Evolutionary conservation across 2,797 vertebrate species (phyloP).

Genomic region (Lemur catta): DNA sequence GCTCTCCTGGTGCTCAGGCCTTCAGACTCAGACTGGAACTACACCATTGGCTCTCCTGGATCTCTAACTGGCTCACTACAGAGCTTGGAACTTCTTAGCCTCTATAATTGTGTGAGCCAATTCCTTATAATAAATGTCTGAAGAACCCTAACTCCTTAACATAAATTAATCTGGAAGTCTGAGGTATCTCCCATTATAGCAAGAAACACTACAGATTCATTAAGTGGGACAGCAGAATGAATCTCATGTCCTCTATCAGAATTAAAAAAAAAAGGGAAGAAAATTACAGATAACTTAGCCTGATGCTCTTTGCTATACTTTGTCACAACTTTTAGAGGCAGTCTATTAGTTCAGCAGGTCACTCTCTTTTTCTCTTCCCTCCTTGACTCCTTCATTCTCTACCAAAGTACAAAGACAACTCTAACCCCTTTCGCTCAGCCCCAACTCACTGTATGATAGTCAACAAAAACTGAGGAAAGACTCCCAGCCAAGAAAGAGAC

Average conservation of each 20-base stretch:
- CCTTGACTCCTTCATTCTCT: background rate
- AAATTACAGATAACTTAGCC: background rate
- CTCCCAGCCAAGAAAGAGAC: background rate
- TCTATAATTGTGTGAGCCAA: background rate
- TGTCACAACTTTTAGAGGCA: background rate
- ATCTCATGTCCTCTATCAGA: background rate
- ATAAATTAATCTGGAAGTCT: conserved; percentile 19
- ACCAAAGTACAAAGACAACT: conserved; percentile 9
- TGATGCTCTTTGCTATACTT: background rate
- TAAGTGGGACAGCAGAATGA: background rate
- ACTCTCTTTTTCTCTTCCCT: background rate
- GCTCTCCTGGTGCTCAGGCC: background rate
- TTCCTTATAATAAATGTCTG: background rate
- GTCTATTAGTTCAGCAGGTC: conserved; percentile 10
- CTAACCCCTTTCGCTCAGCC: background rate
- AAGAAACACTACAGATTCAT: background rate
- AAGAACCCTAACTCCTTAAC: conserved; percentile 11
- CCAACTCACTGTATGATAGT: background rate
- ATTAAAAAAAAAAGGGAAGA: background rate
- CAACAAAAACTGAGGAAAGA: conserved; percentile 15
- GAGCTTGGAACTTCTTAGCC: background rate
- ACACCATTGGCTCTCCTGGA: background rate
- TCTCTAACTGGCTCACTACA: background rate
- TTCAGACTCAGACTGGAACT: background rate
- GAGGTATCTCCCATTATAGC: background rate